These are phyloP conservation scores for Drosophila neoperkinsi DNA, from an alignment of 2,888 invertebrate genomes.

Conservation along the genomic window DNA sequence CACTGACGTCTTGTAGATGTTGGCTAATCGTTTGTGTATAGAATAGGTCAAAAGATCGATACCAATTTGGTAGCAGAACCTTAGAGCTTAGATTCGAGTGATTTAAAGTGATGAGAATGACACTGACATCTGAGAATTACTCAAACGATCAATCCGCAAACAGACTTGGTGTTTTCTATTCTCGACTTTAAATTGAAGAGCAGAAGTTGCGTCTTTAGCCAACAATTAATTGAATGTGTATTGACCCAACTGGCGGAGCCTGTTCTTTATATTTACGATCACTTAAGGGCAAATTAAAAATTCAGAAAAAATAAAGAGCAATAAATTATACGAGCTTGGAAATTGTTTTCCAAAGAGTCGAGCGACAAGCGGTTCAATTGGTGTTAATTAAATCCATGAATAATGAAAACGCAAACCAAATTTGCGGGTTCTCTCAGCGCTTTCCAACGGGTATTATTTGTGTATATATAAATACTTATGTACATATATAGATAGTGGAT, in stretches of 20 bases:
- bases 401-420: conserved; percentile 70
- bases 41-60: conserved; percentile 21
- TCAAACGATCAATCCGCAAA: not conserved
- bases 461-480: conserved; percentile 3
- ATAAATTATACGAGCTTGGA: conserved; percentile 71
- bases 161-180: not conserved
- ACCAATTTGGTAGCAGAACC: conserved; percentile 16
- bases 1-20: conserved; percentile 33
- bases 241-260: conserved; percentile 25
- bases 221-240: conserved; percentile 26
- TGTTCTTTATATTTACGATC: conserved; percentile 45
- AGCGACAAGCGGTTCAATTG: conserved; percentile 85
- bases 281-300: conserved; percentile 73
- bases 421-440: conserved; percentile 49
- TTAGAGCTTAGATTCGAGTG: not conserved
- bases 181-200: not conserved
- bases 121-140: not conserved
- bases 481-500: conserved; percentile 12
- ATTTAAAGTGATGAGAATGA: not conserved
- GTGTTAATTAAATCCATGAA: conserved; percentile 86
- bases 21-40: conserved; percentile 21
- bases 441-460: conserved; percentile 6
- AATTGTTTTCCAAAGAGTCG: conserved; percentile 72
- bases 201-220: conserved; percentile 12
- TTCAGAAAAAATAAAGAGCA: conserved; percentile 44